Evolutionary conservation across 2,888 invertebrate species (phyloP), one percentile per base, ranked within the genome.

Genomic region (Elysia crispata): DNA sequence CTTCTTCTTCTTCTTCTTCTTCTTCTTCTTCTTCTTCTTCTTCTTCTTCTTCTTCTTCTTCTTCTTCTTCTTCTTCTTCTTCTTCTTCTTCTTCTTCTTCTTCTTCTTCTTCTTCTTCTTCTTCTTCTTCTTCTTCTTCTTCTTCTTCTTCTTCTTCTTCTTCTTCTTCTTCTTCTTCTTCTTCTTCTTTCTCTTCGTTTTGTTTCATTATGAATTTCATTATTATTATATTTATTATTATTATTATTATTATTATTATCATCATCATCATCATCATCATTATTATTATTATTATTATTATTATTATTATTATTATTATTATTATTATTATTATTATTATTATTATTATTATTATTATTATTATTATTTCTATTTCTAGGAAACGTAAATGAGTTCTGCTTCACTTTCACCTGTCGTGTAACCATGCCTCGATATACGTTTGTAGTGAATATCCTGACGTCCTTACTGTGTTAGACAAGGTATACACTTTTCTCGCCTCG

Each of bases 211-310:
- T 41, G 5, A 41, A 11, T 3, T 41, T 41, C 5, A 41, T 6
- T 41, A 41, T 41, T 41, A 11, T 11, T 11, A 41, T 41, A 6
- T 6, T 41, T 11, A 41, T 6, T 6, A 41, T 41, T 41, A 41
- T 41, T 11, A 41, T 41, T 41, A 41, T 41, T 41, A 6, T 41
- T 3, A 41, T 41, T 41, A 41, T 41, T 41, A 11, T 11, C 41
- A 66, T 25, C n/a, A 66, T 66, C 18, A 70, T 15, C 18, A 70
- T 70, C 1, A 33, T 1, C n/a, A 70, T n/a, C 18, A 70, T 70
- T 1, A 41, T 31, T 3, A 41, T 41, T 15, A 33, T 6, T 1
- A n/a, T 18, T 5, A 70, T 70, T 1, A 33, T 31, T 5, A 70
- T 31, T 30, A 18, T 15, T 1, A 70, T 8, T 11, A 23, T 31